Percentiles rank a stretch among this genome's conserved stretches.
Conservation (phyloP, 2,113 vertebrate species). For the Erythrolamprus reginae region DNA sequence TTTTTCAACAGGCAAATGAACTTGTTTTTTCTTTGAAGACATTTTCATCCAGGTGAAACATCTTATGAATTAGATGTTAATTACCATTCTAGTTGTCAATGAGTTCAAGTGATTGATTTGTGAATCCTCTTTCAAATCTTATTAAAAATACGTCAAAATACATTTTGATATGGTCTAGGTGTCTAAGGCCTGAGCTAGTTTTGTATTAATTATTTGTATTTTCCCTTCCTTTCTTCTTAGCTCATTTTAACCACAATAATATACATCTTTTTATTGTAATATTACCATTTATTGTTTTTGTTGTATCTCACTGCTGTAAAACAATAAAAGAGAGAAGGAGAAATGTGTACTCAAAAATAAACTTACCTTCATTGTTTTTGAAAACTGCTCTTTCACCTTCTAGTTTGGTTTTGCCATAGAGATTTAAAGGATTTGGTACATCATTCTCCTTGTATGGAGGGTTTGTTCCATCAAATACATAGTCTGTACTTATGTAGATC, state of each 20-base stretch:
- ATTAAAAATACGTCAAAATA: background rate
- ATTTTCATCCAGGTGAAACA: no score
- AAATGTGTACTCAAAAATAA: background rate
- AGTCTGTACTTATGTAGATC: slow-evolving; percentile 93
- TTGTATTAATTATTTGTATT: background rate
- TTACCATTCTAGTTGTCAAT: background rate
- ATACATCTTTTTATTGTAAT: background rate
- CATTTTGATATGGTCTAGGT: background rate
- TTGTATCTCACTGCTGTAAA: background rate
- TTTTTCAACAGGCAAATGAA: no score
- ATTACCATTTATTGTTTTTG: background rate
- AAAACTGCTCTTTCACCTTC: slow-evolving; percentile 87
- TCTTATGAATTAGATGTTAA: no score
- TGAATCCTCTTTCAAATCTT: background rate
- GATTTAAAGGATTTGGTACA: slow-evolving; percentile 83
- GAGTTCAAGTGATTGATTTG: background rate
- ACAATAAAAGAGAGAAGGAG: background rate
- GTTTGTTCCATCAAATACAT: slow-evolving; percentile 90
- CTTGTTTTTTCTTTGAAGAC: no score
- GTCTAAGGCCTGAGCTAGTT: background rate
- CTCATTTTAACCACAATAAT: background rate
- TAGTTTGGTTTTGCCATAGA: slow-evolving; percentile 91
- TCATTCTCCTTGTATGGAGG: slow-evolving; percentile 93
- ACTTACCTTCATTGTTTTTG: slow-evolving; percentile 83
- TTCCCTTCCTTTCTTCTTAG: background rate